Conservation (phyloP, 2,888 invertebrate genomes). For the Phalera bucephala region DNA sequence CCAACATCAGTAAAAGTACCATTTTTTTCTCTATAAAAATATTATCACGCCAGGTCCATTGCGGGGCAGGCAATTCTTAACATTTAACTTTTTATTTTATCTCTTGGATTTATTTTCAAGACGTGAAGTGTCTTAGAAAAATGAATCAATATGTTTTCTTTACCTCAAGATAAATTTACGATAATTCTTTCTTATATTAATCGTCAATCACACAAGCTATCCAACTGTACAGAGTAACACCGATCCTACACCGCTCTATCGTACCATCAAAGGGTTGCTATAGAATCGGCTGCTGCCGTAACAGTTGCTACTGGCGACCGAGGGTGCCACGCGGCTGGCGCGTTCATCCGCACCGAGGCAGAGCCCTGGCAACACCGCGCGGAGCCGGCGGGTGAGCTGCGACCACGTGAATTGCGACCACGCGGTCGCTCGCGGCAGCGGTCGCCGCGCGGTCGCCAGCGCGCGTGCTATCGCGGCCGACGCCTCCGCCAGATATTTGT, state of each 20-base stretch:
- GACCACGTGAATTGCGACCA: conserved; percentile 51
- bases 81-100: not conserved
- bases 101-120: not conserved
- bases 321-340: conserved; percentile 57
- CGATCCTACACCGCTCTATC: conserved; percentile 39
- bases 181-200: no score
- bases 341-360: conserved; percentile 59
- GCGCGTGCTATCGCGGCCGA: conserved; percentile 44
- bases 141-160: no score
- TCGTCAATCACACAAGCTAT: not conserved
- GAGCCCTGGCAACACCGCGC: conserved; percentile 48
- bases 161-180: no score
- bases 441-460: conserved; percentile 44
- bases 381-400: conserved; percentile 42
- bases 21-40: no score
- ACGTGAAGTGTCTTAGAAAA: no score
- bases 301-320: conserved; percentile 54
- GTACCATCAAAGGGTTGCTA: conserved; percentile 71
- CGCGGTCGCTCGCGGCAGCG: conserved; percentile 29
- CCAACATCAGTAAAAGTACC: no score
- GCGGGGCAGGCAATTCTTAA: no score
- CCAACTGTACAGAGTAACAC: not conserved
- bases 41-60: no score
- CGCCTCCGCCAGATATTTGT: conserved; percentile 62
- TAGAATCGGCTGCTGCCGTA: conserved; percentile 64